Base-by-base conservation (phyloP, 1,140 invertebrate species). In the Adelges cooleyi region DNA sequence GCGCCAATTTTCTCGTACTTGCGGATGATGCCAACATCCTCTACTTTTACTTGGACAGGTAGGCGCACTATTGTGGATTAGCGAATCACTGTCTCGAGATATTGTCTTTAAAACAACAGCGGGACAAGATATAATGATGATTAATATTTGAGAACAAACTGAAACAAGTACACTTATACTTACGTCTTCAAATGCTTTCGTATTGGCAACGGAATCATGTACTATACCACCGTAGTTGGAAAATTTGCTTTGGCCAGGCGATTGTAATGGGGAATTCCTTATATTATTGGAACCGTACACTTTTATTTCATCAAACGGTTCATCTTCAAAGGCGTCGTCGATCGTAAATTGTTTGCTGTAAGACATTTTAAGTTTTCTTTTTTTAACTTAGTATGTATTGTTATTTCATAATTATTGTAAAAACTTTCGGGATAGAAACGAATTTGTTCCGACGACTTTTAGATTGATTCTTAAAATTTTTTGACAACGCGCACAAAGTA, bases 1-100 rank as follows among this genome's bases (percentile, higher is more conserved):
- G 72, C 86, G 84, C 87, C 87, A 90, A 73, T 91, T 90, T 72
- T 91, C 87, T 69, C 81, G 75, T 23, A 90, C 84, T 77, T 89
- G 89, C 2, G 88, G 88, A 75, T 90, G 87, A 46, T 82, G 81
- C 79, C 86, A 88, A 79, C 87, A 90, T 67, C 85, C 82, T 73
- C 75, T 73, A 36, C 70, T 72, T 6, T 72, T 71, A 46, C 72
- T 72, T 48, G 70, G 67, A 25, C 70, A 69, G 36, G 70, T 73
- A 36, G 69, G 69, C 48, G 25, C 51, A 20, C 73, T 76, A 75
- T 86, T 85, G 71, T 86, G 85, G 68, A 89, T 89, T 17, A 89
- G 78, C 1, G 87, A 89, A 73, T 89, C 86, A 51, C 85, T 87
- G 72, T 89, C 86, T 71, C 85, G 76, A 22, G 86, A 89, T 62